Evolutionary conservation across 2,797 vertebrate genomes (phyloP).

Genomic region (Odontamblyopus rebecca): DNA sequence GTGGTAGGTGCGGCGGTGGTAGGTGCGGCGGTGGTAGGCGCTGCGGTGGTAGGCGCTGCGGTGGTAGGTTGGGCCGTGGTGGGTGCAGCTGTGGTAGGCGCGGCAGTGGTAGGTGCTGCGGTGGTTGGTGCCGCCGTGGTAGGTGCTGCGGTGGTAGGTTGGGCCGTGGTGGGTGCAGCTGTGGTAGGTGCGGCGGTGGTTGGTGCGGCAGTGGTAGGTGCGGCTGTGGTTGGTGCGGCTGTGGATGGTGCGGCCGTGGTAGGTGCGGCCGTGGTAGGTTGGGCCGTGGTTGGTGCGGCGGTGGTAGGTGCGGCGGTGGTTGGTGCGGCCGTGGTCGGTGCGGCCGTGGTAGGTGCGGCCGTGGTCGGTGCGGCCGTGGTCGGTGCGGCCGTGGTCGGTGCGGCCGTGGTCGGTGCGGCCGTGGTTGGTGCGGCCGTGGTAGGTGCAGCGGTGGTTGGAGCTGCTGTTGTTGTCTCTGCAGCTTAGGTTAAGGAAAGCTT

Average conservation of each 20-base stretch:
- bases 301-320: background rate
- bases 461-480: no score
- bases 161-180: background rate
- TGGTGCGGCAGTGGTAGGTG: background rate
- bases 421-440: background rate
- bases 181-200: background rate
- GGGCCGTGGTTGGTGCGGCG: background rate
- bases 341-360: background rate
- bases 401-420: background rate
- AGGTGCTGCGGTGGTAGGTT: background rate
- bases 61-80: background rate
- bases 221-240: background rate
- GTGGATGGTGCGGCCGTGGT: background rate
- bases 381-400: background rate
- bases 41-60: background rate
- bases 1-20: background rate
- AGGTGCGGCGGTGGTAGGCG: background rate
- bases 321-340: background rate
- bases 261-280: conserved; percentile 16
- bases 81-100: background rate
- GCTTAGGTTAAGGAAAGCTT: background rate
- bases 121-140: background rate
- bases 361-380: background rate
- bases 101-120: background rate
- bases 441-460: background rate